phyloP scores from a whole-genome alignment of 2,113 vertebrate species.

The Chionis minor region DNA sequence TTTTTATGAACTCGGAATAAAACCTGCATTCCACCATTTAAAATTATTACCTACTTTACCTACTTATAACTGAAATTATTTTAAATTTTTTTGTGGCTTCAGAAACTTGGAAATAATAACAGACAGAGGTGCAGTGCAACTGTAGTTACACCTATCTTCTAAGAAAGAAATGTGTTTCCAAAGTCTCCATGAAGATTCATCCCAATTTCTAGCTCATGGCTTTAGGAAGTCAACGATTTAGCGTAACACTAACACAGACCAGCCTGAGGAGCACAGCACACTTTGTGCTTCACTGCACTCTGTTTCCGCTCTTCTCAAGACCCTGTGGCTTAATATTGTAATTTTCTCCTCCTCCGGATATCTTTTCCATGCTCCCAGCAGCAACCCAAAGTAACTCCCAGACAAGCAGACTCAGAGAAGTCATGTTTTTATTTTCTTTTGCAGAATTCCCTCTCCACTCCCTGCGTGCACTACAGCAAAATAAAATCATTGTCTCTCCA shows the following conservation, averaged over 20 bases:
- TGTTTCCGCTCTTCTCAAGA: background rate
- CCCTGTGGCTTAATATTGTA: background rate
- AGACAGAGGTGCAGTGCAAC: background rate
- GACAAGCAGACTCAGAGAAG: background rate
- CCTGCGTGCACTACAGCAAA: background rate
- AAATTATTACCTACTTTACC: constrained; percentile 52
- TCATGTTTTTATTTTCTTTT: background rate
- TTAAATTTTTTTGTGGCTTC: constrained; percentile 6
- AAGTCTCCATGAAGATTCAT: constrained; percentile 36
- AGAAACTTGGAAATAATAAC: constrained; percentile 50
- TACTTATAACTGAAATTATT: background rate
- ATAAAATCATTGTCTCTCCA: background rate
- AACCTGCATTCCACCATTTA: background rate
- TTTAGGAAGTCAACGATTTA: background rate
- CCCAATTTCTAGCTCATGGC: constrained; percentile 20
- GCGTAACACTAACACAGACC: background rate
- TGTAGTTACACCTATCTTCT: constrained; percentile 40
- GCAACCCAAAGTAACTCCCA: constrained; percentile 12
- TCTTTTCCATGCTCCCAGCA: background rate
- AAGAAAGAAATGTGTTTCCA: constrained; percentile 46
- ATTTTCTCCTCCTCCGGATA: constrained; percentile 12
- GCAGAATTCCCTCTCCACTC: background rate
- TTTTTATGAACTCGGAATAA: background rate
- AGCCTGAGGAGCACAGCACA: background rate
- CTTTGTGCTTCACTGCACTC: background rate